A percentile compares a stretch with the other conserved stretches of the same genome.
Evolutionary conservation across 1,140 invertebrate species (phyloP).

Genomic region (Ericerus pela): DNA sequence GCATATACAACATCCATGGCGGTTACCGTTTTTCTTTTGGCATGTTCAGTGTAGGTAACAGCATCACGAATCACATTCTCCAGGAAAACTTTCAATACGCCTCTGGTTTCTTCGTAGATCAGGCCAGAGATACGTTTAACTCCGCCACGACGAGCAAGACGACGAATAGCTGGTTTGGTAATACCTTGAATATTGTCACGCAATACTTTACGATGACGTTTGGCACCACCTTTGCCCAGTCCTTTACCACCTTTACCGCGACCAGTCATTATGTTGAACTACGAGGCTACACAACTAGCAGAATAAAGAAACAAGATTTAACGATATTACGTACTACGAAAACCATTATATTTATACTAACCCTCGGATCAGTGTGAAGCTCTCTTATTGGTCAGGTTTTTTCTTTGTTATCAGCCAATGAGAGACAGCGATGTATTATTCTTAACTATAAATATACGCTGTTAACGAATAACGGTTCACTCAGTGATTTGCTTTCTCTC

Average conservation of each 20-base stretch:
- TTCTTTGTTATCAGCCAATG: too few species aligned
- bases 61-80: conserved; percentile 45
- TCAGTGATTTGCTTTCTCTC: too few species aligned
- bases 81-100: conserved; percentile 52
- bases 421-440: too few species aligned
- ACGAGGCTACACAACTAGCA: too few species aligned
- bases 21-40: conserved; percentile 50
- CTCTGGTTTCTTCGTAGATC: conserved; percentile 42
- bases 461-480: too few species aligned
- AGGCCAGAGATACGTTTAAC: conserved; percentile 47
- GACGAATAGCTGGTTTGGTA: conserved; percentile 18
- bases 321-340: too few species aligned
- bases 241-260: conserved; percentile 14
- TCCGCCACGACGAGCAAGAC: conserved; percentile 45
- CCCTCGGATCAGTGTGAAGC: too few species aligned
- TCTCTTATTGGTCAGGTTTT: too few species aligned
- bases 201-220: conserved; percentile 49
- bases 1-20: conserved; percentile 83
- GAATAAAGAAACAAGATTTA: too few species aligned
- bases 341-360: too few species aligned
- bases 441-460: too few species aligned
- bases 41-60: conserved; percentile 46
- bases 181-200: conserved; percentile 56
- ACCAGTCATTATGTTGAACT: conserved; percentile 7
- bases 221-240: conserved; percentile 33